A percentile compares a stretch with the other conserved stretches of the same genome.
These are phyloP conservation scores for Amaurobius ferox DNA, from an alignment of 2,888 invertebrate genomes.

Conservation along the genomic window DNA sequence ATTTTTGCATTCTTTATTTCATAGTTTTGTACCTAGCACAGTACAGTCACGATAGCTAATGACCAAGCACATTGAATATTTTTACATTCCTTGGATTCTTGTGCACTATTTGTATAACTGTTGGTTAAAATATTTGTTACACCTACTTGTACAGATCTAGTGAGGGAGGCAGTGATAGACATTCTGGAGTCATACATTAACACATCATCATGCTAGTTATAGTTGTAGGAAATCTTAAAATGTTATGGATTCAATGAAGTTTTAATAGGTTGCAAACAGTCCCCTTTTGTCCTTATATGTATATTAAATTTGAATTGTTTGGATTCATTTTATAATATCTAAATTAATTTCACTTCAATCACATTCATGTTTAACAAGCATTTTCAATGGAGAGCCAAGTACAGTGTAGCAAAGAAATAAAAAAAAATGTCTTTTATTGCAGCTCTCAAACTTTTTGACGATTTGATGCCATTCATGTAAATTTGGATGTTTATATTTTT, in stretches of 20 bases:
- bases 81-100: slow-evolving; percentile 58
- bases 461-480: too few relatives aligned
- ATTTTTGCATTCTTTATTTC: slow-evolving; percentile 2
- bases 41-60: slow-evolving; percentile 41
- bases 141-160: slow-evolving; percentile 29
- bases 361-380: too few relatives aligned
- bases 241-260: neutral
- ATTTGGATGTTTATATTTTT: too few relatives aligned
- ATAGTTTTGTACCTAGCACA: slow-evolving; percentile 26
- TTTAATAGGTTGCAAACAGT: neutral
- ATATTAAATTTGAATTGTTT: too few relatives aligned
- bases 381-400: too few relatives aligned
- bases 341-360: too few relatives aligned
- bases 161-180: slow-evolving; percentile 18
- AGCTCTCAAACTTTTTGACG: too few relatives aligned
- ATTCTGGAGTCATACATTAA: slow-evolving; percentile 1
- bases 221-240: neutral
- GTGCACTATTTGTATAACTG: slow-evolving; percentile 57
- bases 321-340: too few relatives aligned
- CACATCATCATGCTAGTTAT: neutral
- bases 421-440: too few relatives aligned
- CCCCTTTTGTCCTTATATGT: neutral
- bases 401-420: too few relatives aligned
- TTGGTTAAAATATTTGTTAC: slow-evolving; percentile 36
- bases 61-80: slow-evolving; percentile 67